phyloP scores from a whole-genome alignment of 2,797 vertebrate species.

The Gambusia yucatana region DNA sequence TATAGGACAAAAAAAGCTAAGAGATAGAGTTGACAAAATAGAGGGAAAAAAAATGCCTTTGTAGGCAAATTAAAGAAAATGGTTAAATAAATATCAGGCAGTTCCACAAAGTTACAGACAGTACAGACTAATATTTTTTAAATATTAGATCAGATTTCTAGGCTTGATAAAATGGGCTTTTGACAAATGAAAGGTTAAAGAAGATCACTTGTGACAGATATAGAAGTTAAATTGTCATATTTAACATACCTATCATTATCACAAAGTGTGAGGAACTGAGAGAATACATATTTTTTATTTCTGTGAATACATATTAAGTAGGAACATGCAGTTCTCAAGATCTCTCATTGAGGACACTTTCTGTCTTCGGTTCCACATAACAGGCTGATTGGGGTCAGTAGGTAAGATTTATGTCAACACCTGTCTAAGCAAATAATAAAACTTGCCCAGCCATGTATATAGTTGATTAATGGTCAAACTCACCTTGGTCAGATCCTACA shows the following conservation, averaged over 20 bases:
- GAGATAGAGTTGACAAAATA: too few relatives aligned
- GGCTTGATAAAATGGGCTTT: not conserved
- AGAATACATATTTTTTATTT: conserved; percentile 1
- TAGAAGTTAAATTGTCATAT: not conserved
- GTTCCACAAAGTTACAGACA: not conserved
- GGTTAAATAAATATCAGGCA: not conserved
- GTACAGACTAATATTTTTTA: not conserved
- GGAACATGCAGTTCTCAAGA: conserved; percentile 7
- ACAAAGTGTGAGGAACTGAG: not conserved
- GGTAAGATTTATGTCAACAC: conserved; percentile 24
- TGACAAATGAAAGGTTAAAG: conserved; percentile 4
- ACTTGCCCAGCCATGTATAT: conserved; percentile 33
- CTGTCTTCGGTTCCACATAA: conserved; percentile 11
- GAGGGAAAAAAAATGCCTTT: not conserved
- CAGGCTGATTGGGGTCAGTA: conserved; percentile 16
- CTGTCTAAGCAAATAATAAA: conserved; percentile 38
- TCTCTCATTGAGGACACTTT: conserved; percentile 5
- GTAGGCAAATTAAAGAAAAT: not conserved
- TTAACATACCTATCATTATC: not conserved
- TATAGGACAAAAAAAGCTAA: too few relatives aligned
- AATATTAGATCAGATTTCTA: not conserved
- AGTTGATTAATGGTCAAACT: conserved; percentile 37
- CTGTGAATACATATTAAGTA: conserved; percentile 6
- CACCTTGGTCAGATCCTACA: conserved; percentile 41
- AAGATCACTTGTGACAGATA: not conserved